Base-by-base conservation (phyloP, 2,797 vertebrate genomes). In the Poecilia velifera region DNA sequence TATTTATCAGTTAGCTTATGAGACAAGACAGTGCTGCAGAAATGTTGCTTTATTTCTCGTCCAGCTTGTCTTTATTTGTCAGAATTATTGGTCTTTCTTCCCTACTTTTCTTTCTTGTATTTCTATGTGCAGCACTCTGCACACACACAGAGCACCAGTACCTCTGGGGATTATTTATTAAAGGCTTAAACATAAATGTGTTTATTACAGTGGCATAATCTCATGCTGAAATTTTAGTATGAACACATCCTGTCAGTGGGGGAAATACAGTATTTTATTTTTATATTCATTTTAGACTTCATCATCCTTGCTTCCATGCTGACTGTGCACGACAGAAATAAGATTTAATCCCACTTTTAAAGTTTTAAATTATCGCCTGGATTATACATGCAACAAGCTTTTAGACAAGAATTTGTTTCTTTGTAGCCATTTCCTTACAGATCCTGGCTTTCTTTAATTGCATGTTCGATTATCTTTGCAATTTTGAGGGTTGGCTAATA, bases 1-100 rank as follows among this genome's bases (percentile, higher is more conserved):
- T 73, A 68, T 81, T 76, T 77, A 75, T 72, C 72, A 73, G 41
- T 72, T 59, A 20, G 12, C 83, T 82, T 74, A 84, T 82, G 59
- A 81, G 75, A 79, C 53, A 77, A 55, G 74, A 74, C 49, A 85
- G 41, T 53, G 10, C 25, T 72, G 18, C 36, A 76, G 75, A 88
- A 43, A 70, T 7, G 74, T 73, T 43, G 31, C 55, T 86, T 53
- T 51, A 57, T 72, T 70, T 75, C 34, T 36, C 51, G 9, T 82
- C 28, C 73, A 36, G 72, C 8, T 25, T 34, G 74, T n/a, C 22
- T 79, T 3, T 74, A 79, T 62, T 77, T 62, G 28, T 78, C 59
- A 72, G 25, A 31, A 75, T 39, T 57, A 74, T 57, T 70, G 46
- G 55, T 66, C 77, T 79, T 71, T 18, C 47, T 77, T 51, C 12